Percentiles rank a stretch among this genome's conserved stretches.
These are phyloP conservation scores for Trachelus stipa DNA, from an alignment of 2,888 invertebrate genomes.

Conservation along the genomic window DNA sequence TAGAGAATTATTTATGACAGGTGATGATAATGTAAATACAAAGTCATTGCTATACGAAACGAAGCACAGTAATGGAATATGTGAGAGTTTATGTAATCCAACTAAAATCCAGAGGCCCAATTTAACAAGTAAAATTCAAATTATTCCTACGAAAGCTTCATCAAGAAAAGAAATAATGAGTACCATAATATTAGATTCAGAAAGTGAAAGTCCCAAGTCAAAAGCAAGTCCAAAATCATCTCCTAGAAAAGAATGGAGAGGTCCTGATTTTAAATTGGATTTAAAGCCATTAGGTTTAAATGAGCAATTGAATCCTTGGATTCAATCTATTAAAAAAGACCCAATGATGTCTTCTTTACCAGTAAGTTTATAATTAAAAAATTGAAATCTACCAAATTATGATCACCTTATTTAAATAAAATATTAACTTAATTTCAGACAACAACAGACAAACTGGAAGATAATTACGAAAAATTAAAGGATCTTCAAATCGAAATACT, in stretches of 20 bases:
- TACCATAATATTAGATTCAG: slow-evolving; percentile 39
- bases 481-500: slow-evolving; percentile 72
- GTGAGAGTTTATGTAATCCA: neutral
- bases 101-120: neutral
- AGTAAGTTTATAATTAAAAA: slow-evolving; percentile 35
- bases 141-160: neutral
- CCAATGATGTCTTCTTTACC: slow-evolving; percentile 47
- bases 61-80: neutral
- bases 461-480: slow-evolving; percentile 60
- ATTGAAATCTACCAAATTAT: slow-evolving; percentile 12
- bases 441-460: slow-evolving; percentile 42
- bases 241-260: slow-evolving; percentile 38
- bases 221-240: slow-evolving; percentile 24
- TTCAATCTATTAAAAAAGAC: slow-evolving; percentile 42
- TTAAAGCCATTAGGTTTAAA: slow-evolving; percentile 55
- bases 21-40: neutral
- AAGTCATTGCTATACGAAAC: neutral
- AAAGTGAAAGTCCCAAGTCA: slow-evolving; percentile 35
- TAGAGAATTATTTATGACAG: neutral
- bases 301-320: slow-evolving; percentile 49
- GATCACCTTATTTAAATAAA: slow-evolving; percentile 9
- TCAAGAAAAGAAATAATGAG: neutral
- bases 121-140: neutral
- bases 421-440: slow-evolving; percentile 35
- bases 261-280: slow-evolving; percentile 54